Percentiles rank a stretch among this genome's conserved stretches.
Evolutionary conservation across 2,797 vertebrate genomes (phyloP).

Genomic region (Rhinophrynus dorsalis): DNA sequence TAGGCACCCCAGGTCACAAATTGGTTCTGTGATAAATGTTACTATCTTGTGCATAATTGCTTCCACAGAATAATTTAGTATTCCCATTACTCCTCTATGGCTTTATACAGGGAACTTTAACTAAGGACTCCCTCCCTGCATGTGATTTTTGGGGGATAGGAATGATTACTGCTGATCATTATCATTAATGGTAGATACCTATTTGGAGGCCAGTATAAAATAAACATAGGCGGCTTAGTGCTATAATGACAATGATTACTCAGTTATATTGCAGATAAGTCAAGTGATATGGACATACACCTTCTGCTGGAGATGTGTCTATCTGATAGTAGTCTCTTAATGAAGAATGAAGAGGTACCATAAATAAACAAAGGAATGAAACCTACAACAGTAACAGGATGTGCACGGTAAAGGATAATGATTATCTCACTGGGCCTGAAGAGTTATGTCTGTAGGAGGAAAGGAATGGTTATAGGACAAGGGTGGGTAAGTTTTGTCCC

Average conservation of each 20-base stretch:
- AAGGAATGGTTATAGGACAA: background rate
- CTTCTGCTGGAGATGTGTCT: background rate
- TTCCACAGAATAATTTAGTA: conserved; percentile 45
- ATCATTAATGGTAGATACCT: conserved; percentile 37
- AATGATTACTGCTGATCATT: conserved; percentile 40
- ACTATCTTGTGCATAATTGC: conserved; percentile 48
- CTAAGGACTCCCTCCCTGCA: conserved; percentile 26
- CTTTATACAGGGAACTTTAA: conserved; percentile 38
- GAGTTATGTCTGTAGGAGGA: background rate
- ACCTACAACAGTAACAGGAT: background rate
- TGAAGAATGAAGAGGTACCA: background rate
- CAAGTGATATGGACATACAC: background rate
- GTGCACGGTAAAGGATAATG: background rate
- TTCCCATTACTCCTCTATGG: conserved; percentile 41
- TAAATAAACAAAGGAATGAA: conserved; percentile 6
- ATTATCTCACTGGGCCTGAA: background rate
- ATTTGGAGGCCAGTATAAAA: conserved; percentile 25
- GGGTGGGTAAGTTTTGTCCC: too few species aligned
- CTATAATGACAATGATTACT: conserved; percentile 20
- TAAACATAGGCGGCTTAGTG: conserved; percentile 18
- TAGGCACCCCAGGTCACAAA: conserved; percentile 47
- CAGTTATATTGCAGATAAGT: conserved; percentile 8
- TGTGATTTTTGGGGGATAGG: conserved; percentile 20
- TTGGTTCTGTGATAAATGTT: conserved; percentile 48
- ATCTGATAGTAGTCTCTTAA: background rate